Percentiles rank a stretch among this genome's conserved stretches.
These are phyloP conservation scores for Amiota mariae DNA, from an alignment of 2,888 invertebrate genomes.

Conservation along the genomic window DNA sequence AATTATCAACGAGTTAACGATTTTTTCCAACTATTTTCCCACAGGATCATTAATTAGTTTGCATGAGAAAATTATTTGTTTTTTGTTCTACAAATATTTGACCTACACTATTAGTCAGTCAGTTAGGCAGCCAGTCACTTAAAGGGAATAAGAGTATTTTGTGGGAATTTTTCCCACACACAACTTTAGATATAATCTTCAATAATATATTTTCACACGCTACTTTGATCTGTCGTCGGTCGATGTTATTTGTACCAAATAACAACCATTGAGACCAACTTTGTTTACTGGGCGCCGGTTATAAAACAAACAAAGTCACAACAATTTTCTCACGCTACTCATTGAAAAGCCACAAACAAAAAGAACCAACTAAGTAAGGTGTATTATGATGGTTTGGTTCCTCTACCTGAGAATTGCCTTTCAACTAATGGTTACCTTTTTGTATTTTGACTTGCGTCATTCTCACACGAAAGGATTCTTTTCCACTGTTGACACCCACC, in stretches of 20 bases:
- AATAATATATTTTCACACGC: conserved; percentile 18
- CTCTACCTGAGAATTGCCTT: conserved; percentile 5
- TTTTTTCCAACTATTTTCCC: conserved; percentile 28
- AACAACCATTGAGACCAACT: background rate
- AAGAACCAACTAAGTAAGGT: conserved; percentile 22
- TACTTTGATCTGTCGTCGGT: conserved; percentile 33
- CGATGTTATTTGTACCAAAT: conserved; percentile 23
- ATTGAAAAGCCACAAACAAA: background rate
- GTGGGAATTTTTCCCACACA: conserved; percentile 36
- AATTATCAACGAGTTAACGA: conserved; percentile 35
- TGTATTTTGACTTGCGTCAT: conserved; percentile 37
- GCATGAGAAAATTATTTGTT: conserved; percentile 46
- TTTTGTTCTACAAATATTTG: conserved; percentile 32
- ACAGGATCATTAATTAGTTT: conserved; percentile 26
- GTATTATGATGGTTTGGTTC: conserved; percentile 27
- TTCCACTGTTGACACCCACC: background rate
- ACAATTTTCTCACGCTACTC: conserved; percentile 43
- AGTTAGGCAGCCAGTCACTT: background rate
- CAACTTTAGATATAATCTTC: conserved; percentile 13
- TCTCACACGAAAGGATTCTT: conserved; percentile 38
- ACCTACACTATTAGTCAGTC: background rate
- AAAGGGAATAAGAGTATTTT: background rate
- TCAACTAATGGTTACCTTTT: background rate
- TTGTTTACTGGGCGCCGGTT: conserved; percentile 46
- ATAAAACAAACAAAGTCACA: conserved; percentile 41